These are phyloP conservation scores for Apis laboriosa DNA, from an alignment of 1,140 invertebrate genomes.

Conservation along the genomic window DNA sequence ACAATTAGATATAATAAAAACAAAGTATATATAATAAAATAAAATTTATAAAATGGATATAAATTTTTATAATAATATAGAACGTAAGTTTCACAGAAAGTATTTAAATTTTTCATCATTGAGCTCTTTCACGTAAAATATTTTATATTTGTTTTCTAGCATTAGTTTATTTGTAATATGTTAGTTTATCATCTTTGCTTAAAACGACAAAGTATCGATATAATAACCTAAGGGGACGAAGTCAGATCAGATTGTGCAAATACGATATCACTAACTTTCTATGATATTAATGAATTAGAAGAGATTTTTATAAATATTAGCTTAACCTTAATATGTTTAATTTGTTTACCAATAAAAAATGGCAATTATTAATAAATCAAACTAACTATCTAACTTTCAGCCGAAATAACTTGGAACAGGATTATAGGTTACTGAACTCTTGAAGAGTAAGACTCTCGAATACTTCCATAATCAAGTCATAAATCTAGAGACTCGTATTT, in stretches of 20 bases:
- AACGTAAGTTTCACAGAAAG: no score
- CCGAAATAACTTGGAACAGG: no score
- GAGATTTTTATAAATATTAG: neutral
- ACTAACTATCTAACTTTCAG: neutral
- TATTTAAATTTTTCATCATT: no score
- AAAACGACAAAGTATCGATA: neutral
- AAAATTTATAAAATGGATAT: no score
- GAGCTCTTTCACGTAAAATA: no score
- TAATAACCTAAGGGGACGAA: neutral
- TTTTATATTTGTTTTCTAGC: no score
- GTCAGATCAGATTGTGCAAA: neutral
- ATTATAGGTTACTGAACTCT: conserved; percentile 10
- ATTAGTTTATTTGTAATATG: no score
- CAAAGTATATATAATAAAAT: no score
- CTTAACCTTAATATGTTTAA: neutral
- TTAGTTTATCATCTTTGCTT: neutral
- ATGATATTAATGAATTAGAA: neutral
- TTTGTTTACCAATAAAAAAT: neutral
- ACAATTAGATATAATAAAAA: no score
- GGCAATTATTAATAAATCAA: neutral
- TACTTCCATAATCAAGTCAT: neutral
- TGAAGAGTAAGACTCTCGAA: neutral
- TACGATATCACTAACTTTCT: neutral
- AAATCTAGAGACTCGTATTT: neutral
- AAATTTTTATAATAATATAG: no score